These are phyloP conservation scores for Polydrusus pterygomalis DNA, from an alignment of 2,888 invertebrate species.

Conservation along the genomic window DNA sequence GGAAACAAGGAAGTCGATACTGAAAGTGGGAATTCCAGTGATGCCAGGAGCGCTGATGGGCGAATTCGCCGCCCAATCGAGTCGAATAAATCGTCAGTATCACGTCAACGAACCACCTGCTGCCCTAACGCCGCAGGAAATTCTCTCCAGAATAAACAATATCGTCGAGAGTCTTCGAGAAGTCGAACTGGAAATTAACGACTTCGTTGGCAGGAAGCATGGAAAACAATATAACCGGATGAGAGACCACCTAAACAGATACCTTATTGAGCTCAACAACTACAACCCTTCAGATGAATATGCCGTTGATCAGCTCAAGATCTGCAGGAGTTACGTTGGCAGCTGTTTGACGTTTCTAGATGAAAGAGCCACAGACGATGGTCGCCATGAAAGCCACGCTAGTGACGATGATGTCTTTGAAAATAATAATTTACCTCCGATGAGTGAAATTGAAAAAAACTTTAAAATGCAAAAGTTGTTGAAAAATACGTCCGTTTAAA, in stretches of 20 bases:
- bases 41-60: slow-evolving; percentile 61
- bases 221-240: slow-evolving; percentile 60
- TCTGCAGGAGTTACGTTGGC: slow-evolving; percentile 58
- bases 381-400: slow-evolving; percentile 31
- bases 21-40: slow-evolving; percentile 62
- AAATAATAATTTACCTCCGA: slow-evolving; percentile 43
- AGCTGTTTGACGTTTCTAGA: slow-evolving; percentile 62
- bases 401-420: slow-evolving; percentile 57
- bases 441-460: slow-evolving; percentile 45
- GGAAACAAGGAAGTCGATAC: slow-evolving; percentile 60
- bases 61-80: slow-evolving; percentile 51
- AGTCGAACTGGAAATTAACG: slow-evolving; percentile 58
- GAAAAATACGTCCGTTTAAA: slow-evolving; percentile 57
- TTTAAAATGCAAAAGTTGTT: slow-evolving; percentile 51
- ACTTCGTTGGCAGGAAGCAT: slow-evolving; percentile 56
- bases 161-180: slow-evolving; percentile 56
- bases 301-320: slow-evolving; percentile 56
- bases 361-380: slow-evolving; percentile 57
- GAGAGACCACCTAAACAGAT: slow-evolving; percentile 53
- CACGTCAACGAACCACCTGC: slow-evolving; percentile 13
- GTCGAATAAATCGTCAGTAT: slow-evolving; percentile 43
- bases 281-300: slow-evolving; percentile 57
- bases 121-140: slow-evolving; percentile 27
- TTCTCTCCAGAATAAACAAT: slow-evolving; percentile 49
- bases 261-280: slow-evolving; percentile 49